Percentiles rank a stretch among this genome's conserved stretches.
These are phyloP conservation scores for Corythornis cristatus DNA, from an alignment of 2,113 vertebrate genomes.

Conservation along the genomic window DNA sequence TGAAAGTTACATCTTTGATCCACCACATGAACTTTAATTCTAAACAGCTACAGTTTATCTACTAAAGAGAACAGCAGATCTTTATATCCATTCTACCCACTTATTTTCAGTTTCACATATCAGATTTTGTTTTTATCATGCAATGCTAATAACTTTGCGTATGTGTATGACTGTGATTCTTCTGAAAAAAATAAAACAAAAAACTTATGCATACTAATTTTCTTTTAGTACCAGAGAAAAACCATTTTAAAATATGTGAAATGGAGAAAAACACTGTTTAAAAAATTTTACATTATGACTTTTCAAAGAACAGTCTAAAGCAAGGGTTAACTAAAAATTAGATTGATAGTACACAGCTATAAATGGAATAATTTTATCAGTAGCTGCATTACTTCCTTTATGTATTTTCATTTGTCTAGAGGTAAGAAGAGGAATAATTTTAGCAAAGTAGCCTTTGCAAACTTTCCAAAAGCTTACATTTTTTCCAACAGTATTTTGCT, in stretches of 20 bases:
- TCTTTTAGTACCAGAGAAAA: background rate
- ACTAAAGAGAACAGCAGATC: background rate
- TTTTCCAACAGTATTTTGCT: background rate
- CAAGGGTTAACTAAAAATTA: background rate
- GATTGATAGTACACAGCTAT: background rate
- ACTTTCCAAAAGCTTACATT: background rate
- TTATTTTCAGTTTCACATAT: background rate
- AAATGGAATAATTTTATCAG: background rate
- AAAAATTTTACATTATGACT: background rate
- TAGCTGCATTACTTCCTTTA: background rate
- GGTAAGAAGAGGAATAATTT: background rate
- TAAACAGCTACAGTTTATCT: background rate
- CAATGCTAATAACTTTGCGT: background rate
- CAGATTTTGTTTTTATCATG: background rate
- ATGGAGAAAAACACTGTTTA: background rate
- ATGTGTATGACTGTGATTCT: background rate
- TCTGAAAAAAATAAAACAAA: background rate
- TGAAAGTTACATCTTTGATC: background rate
- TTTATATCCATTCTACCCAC: background rate
- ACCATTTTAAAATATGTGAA: background rate
- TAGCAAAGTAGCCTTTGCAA: background rate
- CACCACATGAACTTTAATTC: background rate
- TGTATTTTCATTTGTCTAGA: background rate
- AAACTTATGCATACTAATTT: fast-evolving
- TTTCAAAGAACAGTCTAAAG: background rate